Percentiles rank a stretch among this genome's conserved stretches.
Evolutionary conservation across 2,888 invertebrate genomes (phyloP).

Genomic region (Melolontha melolontha): DNA sequence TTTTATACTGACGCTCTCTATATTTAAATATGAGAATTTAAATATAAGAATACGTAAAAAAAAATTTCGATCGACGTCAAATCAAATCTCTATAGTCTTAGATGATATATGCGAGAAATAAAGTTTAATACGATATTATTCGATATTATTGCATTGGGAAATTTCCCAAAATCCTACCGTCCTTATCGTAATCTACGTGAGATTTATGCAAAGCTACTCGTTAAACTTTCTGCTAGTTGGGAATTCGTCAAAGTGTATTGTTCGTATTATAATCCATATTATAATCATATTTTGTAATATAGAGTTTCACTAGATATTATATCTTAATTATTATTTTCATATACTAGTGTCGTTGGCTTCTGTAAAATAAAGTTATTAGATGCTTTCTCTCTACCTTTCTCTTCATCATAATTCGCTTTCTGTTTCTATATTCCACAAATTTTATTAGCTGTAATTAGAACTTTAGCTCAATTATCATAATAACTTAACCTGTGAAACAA

Average conservation of each 20-base stretch:
- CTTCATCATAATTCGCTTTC: no score
- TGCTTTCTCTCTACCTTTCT: no score
- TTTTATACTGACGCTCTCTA: neutral
- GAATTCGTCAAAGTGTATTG: conserved; percentile 22
- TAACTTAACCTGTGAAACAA: no score
- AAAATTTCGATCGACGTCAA: conserved; percentile 1
- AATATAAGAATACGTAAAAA: neutral
- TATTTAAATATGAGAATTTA: neutral
- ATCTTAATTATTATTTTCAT: neutral
- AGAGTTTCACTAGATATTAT: neutral
- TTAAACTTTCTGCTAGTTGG: conserved; percentile 19
- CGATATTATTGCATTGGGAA: conserved; percentile 28
- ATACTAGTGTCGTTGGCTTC: no score
- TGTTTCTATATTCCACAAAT: no score
- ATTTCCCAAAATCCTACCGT: conserved; percentile 22
- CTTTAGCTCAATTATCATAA: no score
- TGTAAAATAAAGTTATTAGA: no score
- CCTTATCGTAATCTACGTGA: conserved; percentile 22
- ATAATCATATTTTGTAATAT: conserved; percentile 5
- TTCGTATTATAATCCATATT: conserved; percentile 10
- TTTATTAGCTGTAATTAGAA: no score
- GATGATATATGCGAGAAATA: conserved; percentile 7
- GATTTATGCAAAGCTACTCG: conserved; percentile 23
- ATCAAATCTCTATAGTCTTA: conserved; percentile 5
- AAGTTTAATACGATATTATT: conserved; percentile 8